Percentiles rank a stretch among this genome's conserved stretches.
phyloP scores from a whole-genome alignment of 2,888 invertebrate species.

The Ormyrus thymus region DNA sequence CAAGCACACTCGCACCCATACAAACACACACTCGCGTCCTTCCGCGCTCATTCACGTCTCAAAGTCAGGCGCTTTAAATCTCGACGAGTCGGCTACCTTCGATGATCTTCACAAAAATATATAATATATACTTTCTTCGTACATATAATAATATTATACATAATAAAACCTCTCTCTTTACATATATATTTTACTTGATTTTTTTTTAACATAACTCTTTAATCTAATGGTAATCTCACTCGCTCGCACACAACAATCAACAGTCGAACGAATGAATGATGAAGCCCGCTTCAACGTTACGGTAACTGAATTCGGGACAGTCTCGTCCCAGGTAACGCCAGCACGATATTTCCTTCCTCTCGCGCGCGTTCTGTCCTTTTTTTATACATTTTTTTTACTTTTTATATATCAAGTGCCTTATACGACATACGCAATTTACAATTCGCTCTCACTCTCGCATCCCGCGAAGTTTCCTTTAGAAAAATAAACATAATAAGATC shows the following conservation, averaged over 20 bases:
- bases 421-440: constrained; percentile 45
- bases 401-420: constrained; percentile 30
- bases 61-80: constrained; percentile 20
- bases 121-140: constrained; percentile 16
- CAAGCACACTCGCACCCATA: constrained; percentile 53
- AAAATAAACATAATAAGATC: constrained; percentile 35
- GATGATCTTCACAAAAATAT: constrained; percentile 51
- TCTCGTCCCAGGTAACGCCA: constrained; percentile 53
- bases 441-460: constrained; percentile 36
- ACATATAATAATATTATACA: constrained; percentile 43
- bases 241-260: constrained; percentile 63
- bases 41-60: constrained; percentile 7
- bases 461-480: constrained; percentile 17
- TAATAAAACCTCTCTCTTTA: constrained; percentile 40
- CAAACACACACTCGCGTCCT: constrained; percentile 34
- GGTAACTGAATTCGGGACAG: constrained; percentile 56
- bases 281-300: constrained; percentile 68
- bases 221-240: constrained; percentile 57
- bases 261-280: constrained; percentile 63
- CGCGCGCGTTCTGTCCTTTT: not conserved
- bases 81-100: constrained; percentile 24
- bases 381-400: constrained; percentile 23
- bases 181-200: constrained; percentile 33
- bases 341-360: constrained; percentile 42
- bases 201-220: constrained; percentile 22